Base-by-base conservation (phyloP, 2,113 vertebrate genomes). In the Nannospalax galili region DNA sequence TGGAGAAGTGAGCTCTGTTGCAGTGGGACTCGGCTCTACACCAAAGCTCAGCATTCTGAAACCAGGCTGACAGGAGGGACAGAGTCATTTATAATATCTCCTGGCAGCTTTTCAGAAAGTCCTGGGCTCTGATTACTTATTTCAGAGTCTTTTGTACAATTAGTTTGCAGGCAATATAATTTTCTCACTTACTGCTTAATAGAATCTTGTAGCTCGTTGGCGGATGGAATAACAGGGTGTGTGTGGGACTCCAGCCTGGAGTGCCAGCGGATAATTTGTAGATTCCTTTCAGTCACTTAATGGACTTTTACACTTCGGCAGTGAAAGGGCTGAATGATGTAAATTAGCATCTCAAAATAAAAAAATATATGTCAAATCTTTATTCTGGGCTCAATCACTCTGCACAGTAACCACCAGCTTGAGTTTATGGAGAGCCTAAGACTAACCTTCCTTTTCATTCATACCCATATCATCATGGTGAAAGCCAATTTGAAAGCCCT, bases 121-220 rank as follows among this genome's bases (percentile, higher is more conserved):
- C 97, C 93, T 88, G 88, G 97, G 90, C 95, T 88, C 96, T 92
- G 94, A 94, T 96, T 96, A 98, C 98, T 98, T 97, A 97, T 96
- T 98, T 98, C 96, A 96, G 97, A 97, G 84, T 95, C 95, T 98
- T 98, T 88, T 96, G 95, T 96, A 97, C 98, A 97, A 98, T 98
- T 98, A 98, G 98, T 98, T 98, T 97, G 96, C 96, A 96, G 97
- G 98, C 98, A 96, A 98, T 97, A 97, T 97, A 91, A 98, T 98
- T 98, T 98, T 97, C 98, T 98, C 97, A 97, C 97, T 98, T 97
- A 95, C 95, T 94, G 84, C 94, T 97, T 98, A 98, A 98, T 95
- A 98, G 97, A 98, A 98, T 96, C 67, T 40, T 98, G 91, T 92
- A 97, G 97, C 97, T 97, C 84, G 92, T 95, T 98, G 98, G 98